Evolutionary conservation across 2,797 vertebrate genomes (phyloP).

Genomic region (Ctenopoma multispine): DNA sequence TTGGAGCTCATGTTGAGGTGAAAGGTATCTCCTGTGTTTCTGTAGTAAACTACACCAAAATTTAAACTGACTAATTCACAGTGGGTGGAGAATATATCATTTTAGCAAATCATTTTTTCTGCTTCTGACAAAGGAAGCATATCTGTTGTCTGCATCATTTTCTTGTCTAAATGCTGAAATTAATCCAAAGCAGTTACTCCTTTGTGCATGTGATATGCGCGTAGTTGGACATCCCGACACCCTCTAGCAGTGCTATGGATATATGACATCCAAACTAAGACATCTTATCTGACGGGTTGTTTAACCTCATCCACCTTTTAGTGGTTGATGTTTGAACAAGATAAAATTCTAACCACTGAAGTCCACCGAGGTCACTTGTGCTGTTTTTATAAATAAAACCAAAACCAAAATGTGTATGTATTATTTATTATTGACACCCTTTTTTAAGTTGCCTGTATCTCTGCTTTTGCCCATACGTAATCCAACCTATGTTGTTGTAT

Average conservation of each 20-base stretch:
- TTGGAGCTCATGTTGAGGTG: constrained; percentile 28
- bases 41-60: constrained; percentile 26
- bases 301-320: neutral
- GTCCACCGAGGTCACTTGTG: neutral
- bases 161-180: constrained; percentile 12
- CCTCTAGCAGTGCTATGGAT: too few species aligned
- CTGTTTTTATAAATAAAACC: too few species aligned
- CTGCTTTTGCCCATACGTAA: too few species aligned
- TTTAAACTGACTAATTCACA: constrained; percentile 18
- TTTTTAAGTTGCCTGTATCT: too few species aligned
- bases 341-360: neutral
- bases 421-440: too few species aligned
- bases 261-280: too few species aligned
- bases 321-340: neutral
- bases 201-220: constrained; percentile 16
- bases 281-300: too few species aligned
- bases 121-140: constrained; percentile 33
- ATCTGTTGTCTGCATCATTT: constrained; percentile 11
- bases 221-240: too few species aligned
- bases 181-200: constrained; percentile 14
- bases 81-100: neutral
- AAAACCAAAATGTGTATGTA: too few species aligned
- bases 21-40: constrained; percentile 14
- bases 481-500: constrained; percentile 10
- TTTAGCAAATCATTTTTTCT: constrained; percentile 8